These are phyloP conservation scores for Thereuonema tuberculata DNA, from an alignment of 1,140 invertebrate genomes.

Conservation along the genomic window DNA sequence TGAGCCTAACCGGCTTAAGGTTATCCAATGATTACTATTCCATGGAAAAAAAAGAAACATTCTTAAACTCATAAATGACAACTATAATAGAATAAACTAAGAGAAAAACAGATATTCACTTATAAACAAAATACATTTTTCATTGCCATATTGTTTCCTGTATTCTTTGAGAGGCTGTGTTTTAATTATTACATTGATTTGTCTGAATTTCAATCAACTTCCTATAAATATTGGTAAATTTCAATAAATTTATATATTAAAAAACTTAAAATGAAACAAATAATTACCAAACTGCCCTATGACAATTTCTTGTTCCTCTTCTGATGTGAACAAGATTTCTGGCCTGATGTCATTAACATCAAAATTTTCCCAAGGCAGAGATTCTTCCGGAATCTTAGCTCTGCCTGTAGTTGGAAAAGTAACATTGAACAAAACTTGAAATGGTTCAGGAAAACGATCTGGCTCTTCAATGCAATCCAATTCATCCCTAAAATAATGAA, in stretches of 20 bases:
- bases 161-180: too few species aligned
- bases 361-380: slow-evolving; percentile 61
- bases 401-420: slow-evolving; percentile 54
- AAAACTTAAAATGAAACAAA: background rate
- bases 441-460: slow-evolving; percentile 67
- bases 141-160: too few species aligned
- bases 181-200: too few species aligned
- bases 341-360: slow-evolving; percentile 39
- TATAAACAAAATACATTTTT: too few species aligned
- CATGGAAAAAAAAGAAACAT: too few species aligned
- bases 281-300: slow-evolving; percentile 54
- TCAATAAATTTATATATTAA: background rate
- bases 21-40: too few species aligned
- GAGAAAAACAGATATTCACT: too few species aligned
- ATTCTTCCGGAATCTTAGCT: slow-evolving; percentile 32
- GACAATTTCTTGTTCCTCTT: slow-evolving; percentile 67
- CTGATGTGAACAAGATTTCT: slow-evolving; percentile 56
- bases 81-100: too few species aligned
- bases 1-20: too few species aligned
- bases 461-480: slow-evolving; percentile 60
- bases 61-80: too few species aligned
- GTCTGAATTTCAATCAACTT: too few species aligned
- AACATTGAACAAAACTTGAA: slow-evolving; percentile 54
- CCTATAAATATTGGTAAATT: background rate
- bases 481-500: slow-evolving; percentile 43